phyloP scores from a whole-genome alignment of 2,797 vertebrate genomes.

The Halcyon badia region DNA sequence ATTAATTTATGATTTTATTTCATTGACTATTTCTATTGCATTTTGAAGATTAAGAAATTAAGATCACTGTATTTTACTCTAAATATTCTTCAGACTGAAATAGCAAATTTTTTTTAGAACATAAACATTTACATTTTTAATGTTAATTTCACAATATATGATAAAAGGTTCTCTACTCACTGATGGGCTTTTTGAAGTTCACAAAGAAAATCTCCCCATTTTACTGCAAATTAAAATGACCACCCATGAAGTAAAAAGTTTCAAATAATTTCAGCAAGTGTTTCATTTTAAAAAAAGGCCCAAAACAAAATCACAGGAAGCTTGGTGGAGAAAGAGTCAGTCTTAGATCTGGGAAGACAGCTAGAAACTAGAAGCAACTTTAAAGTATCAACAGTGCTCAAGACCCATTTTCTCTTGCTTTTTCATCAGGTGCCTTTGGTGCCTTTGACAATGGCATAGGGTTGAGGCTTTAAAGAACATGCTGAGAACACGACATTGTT shows the following conservation, averaged over 20 bases:
- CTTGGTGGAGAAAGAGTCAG: background rate
- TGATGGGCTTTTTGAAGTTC: background rate
- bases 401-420: background rate
- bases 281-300: background rate
- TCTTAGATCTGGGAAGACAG: background rate
- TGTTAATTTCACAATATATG: background rate
- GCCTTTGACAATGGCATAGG: background rate
- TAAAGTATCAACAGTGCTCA: background rate
- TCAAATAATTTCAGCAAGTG: background rate
- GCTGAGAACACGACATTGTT: background rate
- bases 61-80: background rate
- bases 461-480: background rate
- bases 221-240: background rate
- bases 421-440: background rate
- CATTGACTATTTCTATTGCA: background rate
- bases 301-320: background rate
- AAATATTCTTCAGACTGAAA: background rate
- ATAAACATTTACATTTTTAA: background rate
- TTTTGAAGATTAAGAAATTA: background rate
- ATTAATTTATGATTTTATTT: background rate
- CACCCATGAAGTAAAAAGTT: background rate
- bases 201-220: background rate
- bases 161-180: background rate
- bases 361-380: background rate
- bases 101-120: background rate